These are phyloP conservation scores for Peromyscus eremicus DNA, from an alignment of 2,797 vertebrate species.

Conservation along the genomic window DNA sequence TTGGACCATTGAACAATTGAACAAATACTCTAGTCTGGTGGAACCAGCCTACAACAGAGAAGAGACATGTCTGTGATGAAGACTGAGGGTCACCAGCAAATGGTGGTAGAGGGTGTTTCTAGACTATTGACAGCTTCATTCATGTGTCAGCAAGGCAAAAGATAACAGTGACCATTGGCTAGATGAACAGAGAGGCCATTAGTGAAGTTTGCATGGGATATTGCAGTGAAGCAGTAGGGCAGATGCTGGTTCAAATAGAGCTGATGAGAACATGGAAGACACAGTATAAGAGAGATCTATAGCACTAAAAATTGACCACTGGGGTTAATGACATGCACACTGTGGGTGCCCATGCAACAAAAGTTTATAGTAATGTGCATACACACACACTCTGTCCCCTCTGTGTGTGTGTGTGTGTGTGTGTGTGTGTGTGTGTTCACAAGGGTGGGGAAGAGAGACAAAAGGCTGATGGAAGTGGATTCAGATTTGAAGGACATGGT, in stretches of 20 bases:
- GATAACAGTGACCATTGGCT: not conserved
- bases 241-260: not conserved
- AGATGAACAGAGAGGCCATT: not conserved
- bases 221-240: not conserved
- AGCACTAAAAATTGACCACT: not conserved
- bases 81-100: not conserved
- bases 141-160: not conserved
- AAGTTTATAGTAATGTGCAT: not conserved
- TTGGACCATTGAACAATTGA: not conserved
- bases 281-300: not conserved
- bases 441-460: not conserved
- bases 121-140: not conserved
- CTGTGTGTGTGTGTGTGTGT: not conserved
- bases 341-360: not conserved
- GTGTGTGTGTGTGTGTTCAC: not conserved
- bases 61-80: not conserved
- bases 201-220: not conserved
- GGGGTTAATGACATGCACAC: not conserved
- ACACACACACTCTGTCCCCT: too few species aligned
- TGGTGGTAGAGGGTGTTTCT: not conserved
- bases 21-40: not conserved
- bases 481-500: not conserved
- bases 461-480: not conserved
- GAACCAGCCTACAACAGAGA: not conserved
- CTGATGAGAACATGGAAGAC: not conserved